These are phyloP conservation scores for Trichonephila clavata DNA, from an alignment of 1,140 invertebrate species.

Conservation along the genomic window DNA sequence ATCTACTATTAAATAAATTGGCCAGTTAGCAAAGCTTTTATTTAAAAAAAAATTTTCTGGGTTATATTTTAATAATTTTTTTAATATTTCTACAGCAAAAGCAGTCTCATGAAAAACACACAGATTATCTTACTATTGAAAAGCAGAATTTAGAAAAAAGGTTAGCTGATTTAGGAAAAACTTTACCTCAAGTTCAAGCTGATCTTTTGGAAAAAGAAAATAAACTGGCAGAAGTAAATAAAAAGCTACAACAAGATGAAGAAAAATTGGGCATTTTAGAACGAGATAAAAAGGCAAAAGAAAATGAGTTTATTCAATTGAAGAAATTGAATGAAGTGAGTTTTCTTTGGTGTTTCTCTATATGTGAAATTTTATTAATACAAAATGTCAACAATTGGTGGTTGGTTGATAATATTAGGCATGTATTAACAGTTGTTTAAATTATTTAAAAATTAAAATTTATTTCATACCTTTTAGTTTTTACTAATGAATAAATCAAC, in stretches of 20 bases:
- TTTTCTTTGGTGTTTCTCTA: not conserved
- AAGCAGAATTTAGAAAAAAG: constrained; percentile 59
- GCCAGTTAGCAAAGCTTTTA: no score
- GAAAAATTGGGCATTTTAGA: not conserved
- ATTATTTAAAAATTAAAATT: no score
- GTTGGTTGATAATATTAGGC: not conserved
- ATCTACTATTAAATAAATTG: no score
- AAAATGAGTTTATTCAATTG: constrained; percentile 22
- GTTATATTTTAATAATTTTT: not conserved
- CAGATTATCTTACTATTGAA: constrained; percentile 39
- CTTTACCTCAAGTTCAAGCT: constrained; percentile 11
- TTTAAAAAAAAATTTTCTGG: no score
- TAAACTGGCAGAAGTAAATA: not conserved
- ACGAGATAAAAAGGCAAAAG: not conserved
- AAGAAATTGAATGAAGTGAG: constrained; percentile 24
- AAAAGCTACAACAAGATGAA: constrained; percentile 2
- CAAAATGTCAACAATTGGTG: not conserved
- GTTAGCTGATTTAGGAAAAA: not conserved
- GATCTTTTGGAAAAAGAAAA: constrained; percentile 37
- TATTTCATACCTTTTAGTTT: no score
- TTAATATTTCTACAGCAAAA: constrained; percentile 23
- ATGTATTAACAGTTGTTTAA: not conserved
- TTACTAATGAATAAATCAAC: no score
- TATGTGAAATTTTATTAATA: not conserved
- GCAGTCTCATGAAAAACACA: not conserved